Percentiles rank a stretch among this genome's conserved stretches.
These are phyloP conservation scores for Tetragonula clypearis DNA, from an alignment of 1,140 invertebrate genomes.

Conservation along the genomic window DNA sequence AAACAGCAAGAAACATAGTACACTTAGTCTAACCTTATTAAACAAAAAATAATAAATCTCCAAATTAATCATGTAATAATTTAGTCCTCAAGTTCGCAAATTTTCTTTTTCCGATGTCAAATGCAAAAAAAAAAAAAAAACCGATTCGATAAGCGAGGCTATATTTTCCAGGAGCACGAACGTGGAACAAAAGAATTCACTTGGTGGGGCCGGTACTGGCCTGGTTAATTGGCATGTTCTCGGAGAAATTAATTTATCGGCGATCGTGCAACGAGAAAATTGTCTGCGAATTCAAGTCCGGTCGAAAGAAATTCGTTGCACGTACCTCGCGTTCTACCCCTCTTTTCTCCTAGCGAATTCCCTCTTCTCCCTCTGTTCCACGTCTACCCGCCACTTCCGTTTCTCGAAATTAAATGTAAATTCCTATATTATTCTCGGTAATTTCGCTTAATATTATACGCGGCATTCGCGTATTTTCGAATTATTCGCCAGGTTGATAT, in stretches of 20 bases:
- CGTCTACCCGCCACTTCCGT: neutral
- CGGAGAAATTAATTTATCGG: conserved; percentile 29
- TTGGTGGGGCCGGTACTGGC: neutral
- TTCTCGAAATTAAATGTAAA: conserved; percentile 47
- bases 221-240: conserved; percentile 26
- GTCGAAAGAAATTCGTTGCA: conserved; percentile 24
- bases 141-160: neutral
- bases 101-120: no score
- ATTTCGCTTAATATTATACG: neutral
- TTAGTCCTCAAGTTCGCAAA: no score
- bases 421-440: conserved; percentile 32
- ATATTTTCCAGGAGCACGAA: neutral
- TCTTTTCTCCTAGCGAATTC: neutral
- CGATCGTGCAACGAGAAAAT: conserved; percentile 16
- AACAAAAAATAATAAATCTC: no score
- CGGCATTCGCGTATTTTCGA: neutral
- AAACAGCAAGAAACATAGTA: no score
- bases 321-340: neutral
- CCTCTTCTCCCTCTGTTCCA: neutral
- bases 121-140: neutral
- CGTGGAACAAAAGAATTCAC: conserved; percentile 17
- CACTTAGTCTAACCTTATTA: no score
- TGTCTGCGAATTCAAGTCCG: conserved; percentile 16
- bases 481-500: conserved; percentile 21
- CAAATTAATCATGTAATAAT: neutral